phyloP scores from a whole-genome alignment of 2,113 vertebrate species.

The Chiloscyllium plagiosum region DNA sequence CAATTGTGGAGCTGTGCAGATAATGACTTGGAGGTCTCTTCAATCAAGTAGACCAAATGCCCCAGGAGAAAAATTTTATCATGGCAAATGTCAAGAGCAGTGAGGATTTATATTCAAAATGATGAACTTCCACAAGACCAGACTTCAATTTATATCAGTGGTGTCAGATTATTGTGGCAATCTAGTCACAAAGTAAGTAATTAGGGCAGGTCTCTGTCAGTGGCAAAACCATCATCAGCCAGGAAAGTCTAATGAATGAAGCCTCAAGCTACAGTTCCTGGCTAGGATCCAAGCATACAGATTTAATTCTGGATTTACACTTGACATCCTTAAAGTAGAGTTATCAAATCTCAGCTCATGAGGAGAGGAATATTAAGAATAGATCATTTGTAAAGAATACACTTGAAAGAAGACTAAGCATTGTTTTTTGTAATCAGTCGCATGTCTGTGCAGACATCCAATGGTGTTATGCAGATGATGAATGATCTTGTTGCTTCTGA shows the following conservation, averaged over 20 bases:
- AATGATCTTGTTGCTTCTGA: constrained; percentile 29
- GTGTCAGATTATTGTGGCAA: not conserved
- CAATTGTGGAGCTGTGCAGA: too few species aligned
- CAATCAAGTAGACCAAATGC: too few species aligned
- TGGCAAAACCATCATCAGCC: not conserved
- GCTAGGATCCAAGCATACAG: not conserved
- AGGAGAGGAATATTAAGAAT: not conserved
- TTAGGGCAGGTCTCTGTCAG: not conserved
- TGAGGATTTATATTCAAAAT: constrained; percentile 15
- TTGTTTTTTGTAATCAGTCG: constrained; percentile 16
- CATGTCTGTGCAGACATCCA: not conserved
- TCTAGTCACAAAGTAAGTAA: not conserved
- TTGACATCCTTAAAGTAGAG: not conserved
- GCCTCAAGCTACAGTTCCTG: not conserved
- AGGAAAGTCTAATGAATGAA: not conserved
- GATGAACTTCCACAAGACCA: not conserved
- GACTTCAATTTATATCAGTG: not conserved
- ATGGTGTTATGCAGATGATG: not conserved
- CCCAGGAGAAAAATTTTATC: not conserved
- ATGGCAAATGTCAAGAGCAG: not conserved
- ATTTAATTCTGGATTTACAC: not conserved
- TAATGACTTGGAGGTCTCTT: not conserved
- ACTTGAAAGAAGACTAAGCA: constrained; percentile 11
- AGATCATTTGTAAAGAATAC: constrained; percentile 14
- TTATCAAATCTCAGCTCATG: not conserved